Evolutionary conservation across 2,888 invertebrate genomes (phyloP).

Genomic region (Phyto melanocephala): DNA sequence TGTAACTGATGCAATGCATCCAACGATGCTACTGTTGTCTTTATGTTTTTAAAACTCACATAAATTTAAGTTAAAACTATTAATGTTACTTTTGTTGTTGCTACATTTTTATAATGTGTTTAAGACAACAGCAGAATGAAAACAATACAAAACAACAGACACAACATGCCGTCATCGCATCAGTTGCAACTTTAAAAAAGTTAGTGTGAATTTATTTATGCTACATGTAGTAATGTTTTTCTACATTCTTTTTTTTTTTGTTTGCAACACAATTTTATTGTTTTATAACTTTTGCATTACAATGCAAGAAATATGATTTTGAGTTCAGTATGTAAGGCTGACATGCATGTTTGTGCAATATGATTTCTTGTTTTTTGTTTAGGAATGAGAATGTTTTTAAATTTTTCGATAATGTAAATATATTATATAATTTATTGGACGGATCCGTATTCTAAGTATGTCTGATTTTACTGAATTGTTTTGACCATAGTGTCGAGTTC

Average conservation of each 20-base stretch:
- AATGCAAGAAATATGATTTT: constrained; percentile 7
- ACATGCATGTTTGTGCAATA: constrained; percentile 39
- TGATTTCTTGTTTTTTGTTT: constrained; percentile 30
- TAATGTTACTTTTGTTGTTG: constrained; percentile 31
- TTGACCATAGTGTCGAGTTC: no score
- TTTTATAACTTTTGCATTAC: constrained; percentile 36
- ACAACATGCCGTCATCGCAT: not conserved
- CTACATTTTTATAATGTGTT: constrained; percentile 47
- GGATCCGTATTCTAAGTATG: no score
- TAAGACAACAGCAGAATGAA: constrained; percentile 27
- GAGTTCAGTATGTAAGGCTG: constrained; percentile 13
- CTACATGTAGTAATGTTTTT: not conserved
- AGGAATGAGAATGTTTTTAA: constrained; percentile 3
- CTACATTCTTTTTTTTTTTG: constrained; percentile 14
- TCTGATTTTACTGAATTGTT: no score
- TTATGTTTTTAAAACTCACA: constrained; percentile 60
- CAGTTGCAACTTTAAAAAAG: constrained; percentile 15
- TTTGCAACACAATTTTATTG: constrained; percentile 51
- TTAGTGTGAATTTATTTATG: constrained; percentile 18
- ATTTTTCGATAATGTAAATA: not conserved
- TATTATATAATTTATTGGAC: not conserved
- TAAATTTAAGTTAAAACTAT: constrained; percentile 58
- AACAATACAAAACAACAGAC: constrained; percentile 8
- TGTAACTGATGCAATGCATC: constrained; percentile 39
- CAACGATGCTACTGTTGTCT: constrained; percentile 18